Evolutionary conservation across 2,113 vertebrate genomes (phyloP), one percentile per base, ranked within the genome.

Genomic region (Nesospiza acunhae): DNA sequence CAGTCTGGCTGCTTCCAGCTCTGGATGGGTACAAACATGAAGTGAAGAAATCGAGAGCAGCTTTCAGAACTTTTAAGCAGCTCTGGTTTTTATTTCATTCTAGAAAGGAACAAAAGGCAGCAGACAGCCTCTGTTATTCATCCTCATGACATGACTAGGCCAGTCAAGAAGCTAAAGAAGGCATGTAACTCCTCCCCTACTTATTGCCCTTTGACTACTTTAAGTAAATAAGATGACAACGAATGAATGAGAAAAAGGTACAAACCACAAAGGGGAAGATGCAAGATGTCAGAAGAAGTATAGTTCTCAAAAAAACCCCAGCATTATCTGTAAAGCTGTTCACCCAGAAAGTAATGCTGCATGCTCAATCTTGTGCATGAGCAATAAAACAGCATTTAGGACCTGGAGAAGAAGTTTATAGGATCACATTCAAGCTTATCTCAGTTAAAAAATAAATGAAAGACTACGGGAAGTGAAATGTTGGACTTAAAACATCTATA

Each of bases 51-150:
- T 88, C 4, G 3, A 95, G 52, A 35, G 37, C 52, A 93, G 76
- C 69, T 75, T 90, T 93, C 55, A 92, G 88, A 93, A 94, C 56
- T 93, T 93, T 84, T 86, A 68, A 89, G 60, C 56, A 93, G 72
- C 66, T 92, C 85, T 95, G 76, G 0, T 96, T 96, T 94, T 23
- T 75, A 92, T 94, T 95, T 96, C 26, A 53, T 46, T 92, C 76
- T 81, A 92, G 90, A 90, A 94, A 81, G 53, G 88, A 96, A 96
- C 85, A 95, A 94, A 97, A 94, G 52, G 41, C 92, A 86, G 35
- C 2, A 21, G 50, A 66, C 74, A 80, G 83, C 58, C 82, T 96
- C 87, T 97, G 95, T 89, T 96, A 89, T 92, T 94, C 80, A 94
- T 92, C 90, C 60, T 80, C 44, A 90, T 77, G 72, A 90, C 84